Evolutionary conservation across 2,888 invertebrate genomes (phyloP), one percentile per base, ranked within the genome.

Genomic region (Agrotis exclamationis): DNA sequence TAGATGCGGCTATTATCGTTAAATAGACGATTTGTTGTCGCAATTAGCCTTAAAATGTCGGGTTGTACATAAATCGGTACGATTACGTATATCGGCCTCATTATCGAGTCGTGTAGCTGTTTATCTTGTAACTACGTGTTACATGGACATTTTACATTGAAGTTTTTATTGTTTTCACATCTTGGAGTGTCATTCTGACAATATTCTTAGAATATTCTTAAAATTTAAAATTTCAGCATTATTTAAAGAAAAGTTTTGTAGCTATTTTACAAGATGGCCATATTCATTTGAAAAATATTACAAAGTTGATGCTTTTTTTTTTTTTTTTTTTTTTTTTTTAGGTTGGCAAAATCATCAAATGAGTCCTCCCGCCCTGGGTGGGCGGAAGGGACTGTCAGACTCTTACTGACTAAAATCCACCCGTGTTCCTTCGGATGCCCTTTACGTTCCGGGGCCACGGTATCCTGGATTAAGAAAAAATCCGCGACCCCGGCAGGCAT

Each of bases 1-100:
- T 91, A 87, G 93, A 93, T 93, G 91, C 86, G 90, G 88, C 89
- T 87, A 91, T 94, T 94, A 93, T 91, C 92, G 90, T 91, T 90
- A 91, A 91, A 91, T 90, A 91, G 88, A 56, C 90, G 90, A 92
- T 92, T 91, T 91, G 90, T 90, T 87, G 85, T 88, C 84, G 92
- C 89, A 93, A 94, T 94, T 93, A 93, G 90, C 91, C 92, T 93
- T 91, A 92, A 93, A 93, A 92, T 91, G 90, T 88, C 82, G 78
- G 83, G 81, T 86, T 83, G 85, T 87, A 86, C 91, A 91, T 91
- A 91, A 92, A 92, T 90, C 87, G 89, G 85, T 89, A 87, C 86
- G 86, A 88, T 90, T 89, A 90, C 85, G 80, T 85, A 76, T 86
- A 88, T 88, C 84, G 85, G 81, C 79, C 78, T 87, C 86, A 85